phyloP scores from a whole-genome alignment of 2,888 invertebrate species.

The Leptura quadrifasciata region DNA sequence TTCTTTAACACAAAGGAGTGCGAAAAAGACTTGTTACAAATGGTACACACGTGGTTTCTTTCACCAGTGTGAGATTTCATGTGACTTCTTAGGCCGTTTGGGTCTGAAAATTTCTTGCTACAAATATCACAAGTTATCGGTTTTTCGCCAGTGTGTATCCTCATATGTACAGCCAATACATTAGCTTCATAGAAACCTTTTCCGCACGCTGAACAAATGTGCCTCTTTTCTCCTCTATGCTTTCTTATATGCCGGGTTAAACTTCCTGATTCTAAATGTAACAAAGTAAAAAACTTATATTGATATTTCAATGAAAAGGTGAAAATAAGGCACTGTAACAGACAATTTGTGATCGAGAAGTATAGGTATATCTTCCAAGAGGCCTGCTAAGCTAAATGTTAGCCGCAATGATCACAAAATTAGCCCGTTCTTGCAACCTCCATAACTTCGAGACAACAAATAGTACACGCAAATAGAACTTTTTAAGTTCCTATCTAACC shows the following conservation, averaged over 20 bases:
- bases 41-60: constrained; percentile 63
- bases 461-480: no score
- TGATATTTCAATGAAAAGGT: not conserved
- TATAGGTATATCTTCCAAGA: no score
- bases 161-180: constrained; percentile 67
- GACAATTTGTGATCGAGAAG: no score
- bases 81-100: constrained; percentile 62
- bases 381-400: no score
- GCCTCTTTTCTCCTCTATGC: constrained; percentile 68
- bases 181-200: constrained; percentile 69
- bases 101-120: constrained; percentile 66
- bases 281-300: not conserved
- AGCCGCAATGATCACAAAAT: no score
- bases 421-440: no score
- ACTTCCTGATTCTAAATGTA: constrained; percentile 65
- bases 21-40: constrained; percentile 65
- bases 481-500: no score
- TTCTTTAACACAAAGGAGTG: constrained; percentile 67
- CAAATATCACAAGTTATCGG: constrained; percentile 67
- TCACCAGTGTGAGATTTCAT: constrained; percentile 66
- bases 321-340: not conserved
- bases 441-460: no score
- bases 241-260: constrained; percentile 67
- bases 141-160: constrained; percentile 69
- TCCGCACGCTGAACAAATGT: constrained; percentile 68